A percentile compares a stretch with the other conserved stretches of the same genome.
phyloP scores from a whole-genome alignment of 2,888 invertebrate species.

The Hecatera dysodea region DNA sequence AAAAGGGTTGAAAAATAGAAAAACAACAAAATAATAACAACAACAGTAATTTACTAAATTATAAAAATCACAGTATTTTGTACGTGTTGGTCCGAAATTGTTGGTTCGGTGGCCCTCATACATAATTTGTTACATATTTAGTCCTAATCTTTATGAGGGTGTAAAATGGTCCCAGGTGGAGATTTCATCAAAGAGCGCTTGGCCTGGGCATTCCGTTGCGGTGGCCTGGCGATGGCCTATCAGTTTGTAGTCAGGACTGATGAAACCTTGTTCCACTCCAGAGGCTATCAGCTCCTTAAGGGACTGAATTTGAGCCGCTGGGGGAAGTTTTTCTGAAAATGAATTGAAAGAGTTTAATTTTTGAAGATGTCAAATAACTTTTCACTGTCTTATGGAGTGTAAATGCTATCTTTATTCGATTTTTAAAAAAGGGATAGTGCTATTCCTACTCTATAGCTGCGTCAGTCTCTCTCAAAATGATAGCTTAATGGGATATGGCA shows the following conservation, averaged over 20 bases:
- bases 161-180: slow-evolving; percentile 89
- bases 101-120: slow-evolving; percentile 7
- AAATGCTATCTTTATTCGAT: too few relatives aligned
- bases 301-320: slow-evolving; percentile 88
- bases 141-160: not conserved
- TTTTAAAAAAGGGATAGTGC: too few relatives aligned
- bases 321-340: slow-evolving; percentile 90
- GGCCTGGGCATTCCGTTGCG: slow-evolving; percentile 93
- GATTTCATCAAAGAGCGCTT: slow-evolving; percentile 91
- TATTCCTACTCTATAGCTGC: too few relatives aligned
- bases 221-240: slow-evolving; percentile 91
- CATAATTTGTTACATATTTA: not conserved
- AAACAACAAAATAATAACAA: not conserved
- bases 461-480: too few relatives aligned
- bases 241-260: slow-evolving; percentile 90
- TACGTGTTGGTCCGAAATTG: slow-evolving; percentile 14
- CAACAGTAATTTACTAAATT: slow-evolving; percentile 26
- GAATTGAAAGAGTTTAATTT: slow-evolving; percentile 11
- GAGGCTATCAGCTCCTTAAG: slow-evolving; percentile 90
- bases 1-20: not conserved
- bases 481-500: too few relatives aligned
- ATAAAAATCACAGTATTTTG: slow-evolving; percentile 44
- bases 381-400: too few relatives aligned
- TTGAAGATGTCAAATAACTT: not conserved
- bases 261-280: slow-evolving; percentile 91